phyloP scores from a whole-genome alignment of 1,140 invertebrate species.

The Glossosoma conforme region DNA sequence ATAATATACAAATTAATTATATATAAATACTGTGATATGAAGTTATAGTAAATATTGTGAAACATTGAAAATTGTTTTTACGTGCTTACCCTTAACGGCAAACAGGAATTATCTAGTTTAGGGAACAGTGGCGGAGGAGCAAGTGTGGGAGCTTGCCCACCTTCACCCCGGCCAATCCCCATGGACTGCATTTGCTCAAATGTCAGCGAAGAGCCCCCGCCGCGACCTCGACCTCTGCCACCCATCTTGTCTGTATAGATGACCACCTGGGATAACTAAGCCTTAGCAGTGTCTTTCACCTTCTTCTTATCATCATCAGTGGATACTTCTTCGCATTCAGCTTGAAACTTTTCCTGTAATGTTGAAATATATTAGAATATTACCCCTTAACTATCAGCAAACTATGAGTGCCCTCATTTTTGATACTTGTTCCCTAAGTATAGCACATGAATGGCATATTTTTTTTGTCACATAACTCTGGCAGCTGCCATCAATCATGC shows the following conservation, averaged over 20 bases:
- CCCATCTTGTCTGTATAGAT: slow-evolving; percentile 35
- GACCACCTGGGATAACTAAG: background rate
- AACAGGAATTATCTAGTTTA: slow-evolving; percentile 44
- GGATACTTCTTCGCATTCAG: slow-evolving; percentile 28
- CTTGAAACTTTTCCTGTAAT: slow-evolving; percentile 29
- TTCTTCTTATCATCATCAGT: slow-evolving; percentile 28
- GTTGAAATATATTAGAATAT: slow-evolving; percentile 3
- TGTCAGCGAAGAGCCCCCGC: slow-evolving; percentile 40
- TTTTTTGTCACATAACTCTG: no score
- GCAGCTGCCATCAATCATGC: no score
- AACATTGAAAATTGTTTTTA: background rate
- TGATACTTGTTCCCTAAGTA: no score
- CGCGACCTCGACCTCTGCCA: slow-evolving; percentile 43
- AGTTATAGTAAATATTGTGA: no score
- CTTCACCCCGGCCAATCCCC: slow-evolving; percentile 43
- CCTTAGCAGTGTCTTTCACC: slow-evolving; percentile 19
- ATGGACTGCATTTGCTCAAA: slow-evolving; percentile 46
- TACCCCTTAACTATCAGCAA: no score
- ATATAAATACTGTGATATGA: no score
- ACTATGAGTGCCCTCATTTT: no score
- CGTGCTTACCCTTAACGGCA: slow-evolving; percentile 35
- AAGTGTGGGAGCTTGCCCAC: slow-evolving; percentile 35
- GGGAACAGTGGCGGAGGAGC: slow-evolving; percentile 47
- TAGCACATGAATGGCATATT: no score
- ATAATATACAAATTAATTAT: no score